phyloP scores from a whole-genome alignment of 2,888 invertebrate genomes.

The Drosophila borborema region DNA sequence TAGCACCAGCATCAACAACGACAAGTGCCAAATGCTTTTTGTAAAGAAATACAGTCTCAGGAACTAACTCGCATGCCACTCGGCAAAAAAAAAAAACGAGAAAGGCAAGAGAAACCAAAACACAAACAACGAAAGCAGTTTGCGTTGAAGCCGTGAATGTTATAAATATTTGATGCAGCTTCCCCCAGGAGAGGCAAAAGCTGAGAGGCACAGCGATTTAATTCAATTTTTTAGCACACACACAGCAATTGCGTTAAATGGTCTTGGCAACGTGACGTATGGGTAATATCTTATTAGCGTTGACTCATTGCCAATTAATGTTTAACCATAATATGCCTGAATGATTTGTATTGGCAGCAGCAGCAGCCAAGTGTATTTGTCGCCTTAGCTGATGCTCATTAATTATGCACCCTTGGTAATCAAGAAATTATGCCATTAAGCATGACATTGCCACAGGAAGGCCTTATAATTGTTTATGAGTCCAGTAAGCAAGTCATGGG shows the following conservation, averaged over 20 bases:
- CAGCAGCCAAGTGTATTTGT: conserved; percentile 14
- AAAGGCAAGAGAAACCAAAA: conserved; percentile 18
- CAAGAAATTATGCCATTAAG: conserved; percentile 38
- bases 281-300: conserved; percentile 51
- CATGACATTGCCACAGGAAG: conserved; percentile 39
- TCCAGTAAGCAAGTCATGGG: not conserved
- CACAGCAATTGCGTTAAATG: conserved; percentile 53
- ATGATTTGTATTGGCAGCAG: conserved; percentile 18
- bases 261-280: conserved; percentile 50
- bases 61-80: conserved; percentile 14
- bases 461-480: not conserved
- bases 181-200: conserved; percentile 5
- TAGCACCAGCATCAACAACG: conserved; percentile 12
- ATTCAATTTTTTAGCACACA: conserved; percentile 47
- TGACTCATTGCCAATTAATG: conserved; percentile 56
- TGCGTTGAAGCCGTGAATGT: conserved; percentile 26
- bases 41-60: conserved; percentile 37
- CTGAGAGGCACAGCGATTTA: conserved; percentile 18
- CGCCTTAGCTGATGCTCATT: conserved; percentile 35
- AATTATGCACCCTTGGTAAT: conserved; percentile 43
- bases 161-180: conserved; percentile 51
- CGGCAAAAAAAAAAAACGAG: not conserved
- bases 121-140: conserved; percentile 22
- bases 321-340: conserved; percentile 38
- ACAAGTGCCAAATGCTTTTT: conserved; percentile 40